Conservation (phyloP, 2,888 invertebrate genomes). For the Bugulina stolonifera region DNA sequence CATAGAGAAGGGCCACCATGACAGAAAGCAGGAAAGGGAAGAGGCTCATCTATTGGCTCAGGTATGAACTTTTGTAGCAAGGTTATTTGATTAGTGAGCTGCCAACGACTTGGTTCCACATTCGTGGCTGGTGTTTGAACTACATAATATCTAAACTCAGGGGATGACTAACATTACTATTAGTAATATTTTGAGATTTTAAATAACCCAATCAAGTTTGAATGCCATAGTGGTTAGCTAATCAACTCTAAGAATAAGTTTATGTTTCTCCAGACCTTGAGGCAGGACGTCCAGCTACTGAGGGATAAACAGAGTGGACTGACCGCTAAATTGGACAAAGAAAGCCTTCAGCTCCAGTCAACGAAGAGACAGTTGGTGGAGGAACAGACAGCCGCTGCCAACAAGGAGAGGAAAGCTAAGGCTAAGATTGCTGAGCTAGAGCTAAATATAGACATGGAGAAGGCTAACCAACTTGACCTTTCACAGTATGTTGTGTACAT, state of each 20-base stretch:
- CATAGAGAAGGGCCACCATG: not conserved
- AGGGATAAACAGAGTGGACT: not conserved
- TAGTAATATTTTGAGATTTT: no score
- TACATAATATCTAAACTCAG: no score
- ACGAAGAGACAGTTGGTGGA: constrained; percentile 7
- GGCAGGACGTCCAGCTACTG: constrained; percentile 6
- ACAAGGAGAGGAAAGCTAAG: not conserved
- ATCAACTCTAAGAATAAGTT: not conserved
- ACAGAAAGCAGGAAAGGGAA: not conserved
- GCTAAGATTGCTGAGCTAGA: not conserved
- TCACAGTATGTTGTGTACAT: constrained; percentile 11
- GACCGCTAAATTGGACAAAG: constrained; percentile 6
- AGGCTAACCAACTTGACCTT: not conserved
- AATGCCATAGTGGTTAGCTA: no score
- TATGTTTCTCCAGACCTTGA: not conserved
- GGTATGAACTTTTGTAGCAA: not conserved
- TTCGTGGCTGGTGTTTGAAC: no score
- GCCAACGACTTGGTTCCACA: no score
- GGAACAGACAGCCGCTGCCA: not conserved
- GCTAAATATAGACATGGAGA: not conserved
- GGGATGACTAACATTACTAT: no score
- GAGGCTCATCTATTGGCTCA: constrained; percentile 4
- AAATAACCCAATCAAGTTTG: not conserved
- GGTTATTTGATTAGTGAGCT: not conserved
- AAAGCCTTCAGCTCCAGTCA: not conserved